Base-by-base conservation (phyloP, 2,888 invertebrate species). In the Eilema depressum region DNA sequence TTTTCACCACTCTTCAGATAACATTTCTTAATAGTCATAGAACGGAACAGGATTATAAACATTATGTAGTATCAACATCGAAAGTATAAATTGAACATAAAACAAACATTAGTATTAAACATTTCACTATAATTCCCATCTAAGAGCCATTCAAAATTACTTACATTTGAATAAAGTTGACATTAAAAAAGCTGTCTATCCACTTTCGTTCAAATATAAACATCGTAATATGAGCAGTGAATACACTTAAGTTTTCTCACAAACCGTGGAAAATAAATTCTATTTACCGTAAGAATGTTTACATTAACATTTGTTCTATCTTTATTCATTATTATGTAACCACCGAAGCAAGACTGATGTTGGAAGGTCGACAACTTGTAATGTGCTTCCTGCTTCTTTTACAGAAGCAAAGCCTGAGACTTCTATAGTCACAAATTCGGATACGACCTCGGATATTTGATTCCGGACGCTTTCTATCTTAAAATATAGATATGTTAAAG, bases 341-440 rank as follows among this genome's bases (percentile, higher is more conserved):
- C 84, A 82, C 73, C 85, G 76, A 79, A 86, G 83, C 86, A 86
- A 86, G 79, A 83, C 85, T 84, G 78, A 86, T 88, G 82, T 88
- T 77, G 87, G 89, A 92, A 93, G 92, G 92, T 85, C 89, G 85
- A 76, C 83, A 81, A 81, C 87, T 83, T 79, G 76, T 68, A 59
- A 66, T 12, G 66, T 79, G 85, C 88, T 92, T 92, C 92, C 90
- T 91, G 86, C 61, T 62, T 56, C 63, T 8, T 26, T 17, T 41
- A 68, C 60, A 33, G 56, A 23, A 33, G 63, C 25, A 23, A 37
- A 10, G 33, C 33, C 59, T 56, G 59, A 64, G 33, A 57, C 26
- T 47, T 73, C 71, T 67, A 75, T 57, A 67, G 67, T 78, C 77
- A 83, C 76, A 79, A 80, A 85, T 88, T 88, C 81, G 82, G 80